phyloP scores from a whole-genome alignment of 2,113 vertebrate genomes.

The Siniperca chuatsi region DNA sequence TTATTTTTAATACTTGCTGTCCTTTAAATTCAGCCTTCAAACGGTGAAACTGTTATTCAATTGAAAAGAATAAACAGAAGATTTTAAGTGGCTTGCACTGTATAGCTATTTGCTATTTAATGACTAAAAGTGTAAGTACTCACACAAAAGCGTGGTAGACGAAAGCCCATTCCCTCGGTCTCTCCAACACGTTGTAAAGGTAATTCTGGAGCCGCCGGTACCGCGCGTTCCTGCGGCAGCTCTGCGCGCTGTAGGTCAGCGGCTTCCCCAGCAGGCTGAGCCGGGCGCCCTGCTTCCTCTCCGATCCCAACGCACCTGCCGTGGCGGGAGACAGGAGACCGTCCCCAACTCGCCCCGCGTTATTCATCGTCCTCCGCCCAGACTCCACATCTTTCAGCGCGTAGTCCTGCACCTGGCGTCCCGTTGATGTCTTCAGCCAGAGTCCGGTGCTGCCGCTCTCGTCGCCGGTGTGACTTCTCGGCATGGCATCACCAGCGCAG shows the following conservation, averaged over 20 bases:
- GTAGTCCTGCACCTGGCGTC: constrained; percentile 79
- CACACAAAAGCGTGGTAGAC: constrained; percentile 97
- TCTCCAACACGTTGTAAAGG: constrained; percentile 97
- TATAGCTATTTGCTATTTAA: not conserved
- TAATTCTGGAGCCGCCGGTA: constrained; percentile 96
- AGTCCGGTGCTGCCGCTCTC: constrained; percentile 90
- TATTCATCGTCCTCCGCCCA: constrained; percentile 84
- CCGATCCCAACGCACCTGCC: constrained; percentile 85
- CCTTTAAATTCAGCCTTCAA: not conserved
- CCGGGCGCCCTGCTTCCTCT: constrained; percentile 92
- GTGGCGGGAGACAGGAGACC: constrained; percentile 83
- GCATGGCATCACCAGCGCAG: constrained; percentile 92
- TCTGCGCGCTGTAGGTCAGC: constrained; percentile 92
- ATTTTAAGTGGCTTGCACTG: not conserved
- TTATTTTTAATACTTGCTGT: not conserved
- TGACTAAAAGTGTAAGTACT: constrained; percentile 79
- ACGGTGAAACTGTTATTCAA: not conserved
- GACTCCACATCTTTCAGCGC: constrained; percentile 94
- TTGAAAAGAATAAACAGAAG: not conserved
- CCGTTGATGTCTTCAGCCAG: constrained; percentile 87
- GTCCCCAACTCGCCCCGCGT: constrained; percentile 86
- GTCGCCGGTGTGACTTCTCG: constrained; percentile 91
- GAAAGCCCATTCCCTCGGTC: constrained; percentile 96
- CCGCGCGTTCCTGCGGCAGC: constrained; percentile 94
- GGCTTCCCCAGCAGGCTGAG: constrained; percentile 97